Base-by-base conservation (phyloP, 2,797 vertebrate genomes). In the Cercopithecus hamlyni region DNA sequence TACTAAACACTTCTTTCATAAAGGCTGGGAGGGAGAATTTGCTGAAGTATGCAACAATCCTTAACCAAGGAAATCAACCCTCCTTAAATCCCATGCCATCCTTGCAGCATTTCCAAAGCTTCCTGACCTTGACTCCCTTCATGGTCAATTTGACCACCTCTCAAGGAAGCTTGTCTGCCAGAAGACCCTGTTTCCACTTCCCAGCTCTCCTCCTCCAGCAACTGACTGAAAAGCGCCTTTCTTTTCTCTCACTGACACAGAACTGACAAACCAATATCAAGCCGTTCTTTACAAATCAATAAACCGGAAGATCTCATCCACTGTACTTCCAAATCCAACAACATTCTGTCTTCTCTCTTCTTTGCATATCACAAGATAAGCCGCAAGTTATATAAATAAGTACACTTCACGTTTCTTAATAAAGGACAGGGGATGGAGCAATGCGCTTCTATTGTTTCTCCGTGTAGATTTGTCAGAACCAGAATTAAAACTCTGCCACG, bases 161-260 rank as follows among this genome's bases (percentile, higher is more conserved):
- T 98, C 98, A 97, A 98, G 98, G 94, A 95, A 97, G 94, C 80
- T 7, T 80, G 61, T 57, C 93, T 98, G 93, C 97, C 88, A 87
- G 45, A 80, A 98, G 97, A 92, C 88, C 45, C 90, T 55, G 92
- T 98, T 98, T 97, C 98, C 97, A 97, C 96, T 94, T 96, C 61
- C 79, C 96, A 90, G 93, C 61, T 97, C 90, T 97, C 93, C 94
- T 97, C 96, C 88, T 96, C 95, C 9, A 77, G 85, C 86, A 88
- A 96, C 96, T 98, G 95, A 98, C 96, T 98, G 95, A 98, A 98
- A 98, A 98, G 96, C 13, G 2, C 33, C 96, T 98, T 98, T 98
- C 92, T 98, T 97, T 98, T 88, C 97, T 93, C 92, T 79, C 94
- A 43, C 58, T 67, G 88, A 94, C 22, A 52, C 87, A 61, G 64